phyloP scores from a whole-genome alignment of 2,888 invertebrate species.

The Stramonita haemastoma region DNA sequence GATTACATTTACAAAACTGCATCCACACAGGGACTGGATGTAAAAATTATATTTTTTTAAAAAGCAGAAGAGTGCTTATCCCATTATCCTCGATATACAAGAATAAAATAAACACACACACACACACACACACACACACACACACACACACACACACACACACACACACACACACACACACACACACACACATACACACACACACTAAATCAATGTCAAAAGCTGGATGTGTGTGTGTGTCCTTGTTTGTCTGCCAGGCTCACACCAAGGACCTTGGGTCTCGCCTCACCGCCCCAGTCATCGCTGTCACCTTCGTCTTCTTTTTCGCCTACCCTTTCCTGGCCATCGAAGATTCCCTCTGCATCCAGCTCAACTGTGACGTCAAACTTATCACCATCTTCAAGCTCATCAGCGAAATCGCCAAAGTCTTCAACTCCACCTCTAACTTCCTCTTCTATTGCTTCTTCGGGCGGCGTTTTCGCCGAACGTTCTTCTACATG shows the following conservation, averaged over 20 bases:
- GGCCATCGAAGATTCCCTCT: constrained; percentile 44
- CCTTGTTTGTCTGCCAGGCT: not conserved
- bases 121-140: too few species aligned
- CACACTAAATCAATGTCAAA: not conserved
- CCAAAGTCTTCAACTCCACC: constrained; percentile 44
- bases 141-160: too few species aligned
- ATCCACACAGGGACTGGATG: too few species aligned
- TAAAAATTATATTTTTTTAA: too few species aligned
- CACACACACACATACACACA: too few species aligned
- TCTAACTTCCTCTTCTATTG: constrained; percentile 47
- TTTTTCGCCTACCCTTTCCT: constrained; percentile 47
- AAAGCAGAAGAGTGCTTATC: too few species aligned
- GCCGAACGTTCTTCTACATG: constrained; percentile 41
- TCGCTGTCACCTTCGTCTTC: constrained; percentile 44
- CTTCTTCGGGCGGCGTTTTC: constrained; percentile 42
- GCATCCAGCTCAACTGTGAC: constrained; percentile 33
- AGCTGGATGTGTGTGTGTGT: not conserved
- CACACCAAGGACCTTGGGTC: constrained; percentile 32
- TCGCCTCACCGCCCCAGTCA: constrained; percentile 43
- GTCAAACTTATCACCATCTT: constrained; percentile 35
- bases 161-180: too few species aligned
- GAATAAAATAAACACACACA: too few species aligned
- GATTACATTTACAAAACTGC: too few species aligned
- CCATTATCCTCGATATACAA: too few species aligned
- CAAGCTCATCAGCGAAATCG: constrained; percentile 43